Evolutionary conservation across 2,888 invertebrate species (phyloP).

Genomic region (Drosophila quinaria): DNA sequence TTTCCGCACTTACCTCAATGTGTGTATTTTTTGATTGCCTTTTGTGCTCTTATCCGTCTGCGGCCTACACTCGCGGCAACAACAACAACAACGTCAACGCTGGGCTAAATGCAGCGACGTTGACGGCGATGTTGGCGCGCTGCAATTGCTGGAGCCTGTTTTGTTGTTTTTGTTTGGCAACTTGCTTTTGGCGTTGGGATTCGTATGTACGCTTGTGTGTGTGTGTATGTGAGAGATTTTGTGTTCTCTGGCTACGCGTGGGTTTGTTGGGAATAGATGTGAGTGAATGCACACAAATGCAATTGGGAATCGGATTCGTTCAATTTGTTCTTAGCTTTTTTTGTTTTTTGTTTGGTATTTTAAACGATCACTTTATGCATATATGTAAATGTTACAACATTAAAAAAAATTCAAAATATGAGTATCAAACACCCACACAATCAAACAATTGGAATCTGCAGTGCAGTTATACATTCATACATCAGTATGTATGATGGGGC

Average conservation of each 20-base stretch:
- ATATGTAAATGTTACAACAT: conserved; percentile 26
- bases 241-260: conserved; percentile 41
- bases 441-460: conserved; percentile 38
- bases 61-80: conserved; percentile 44
- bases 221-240: conserved; percentile 16
- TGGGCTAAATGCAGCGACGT: conserved; percentile 47
- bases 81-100: conserved; percentile 49
- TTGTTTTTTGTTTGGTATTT: conserved; percentile 9
- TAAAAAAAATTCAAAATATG: conserved; percentile 49
- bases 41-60: conserved; percentile 52
- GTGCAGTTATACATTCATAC: conserved; percentile 48
- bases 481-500: conserved; percentile 40
- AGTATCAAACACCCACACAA: conserved; percentile 36
- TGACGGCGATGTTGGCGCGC: conserved; percentile 50
- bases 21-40: conserved; percentile 47
- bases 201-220: conserved; percentile 35
- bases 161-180: conserved; percentile 56
- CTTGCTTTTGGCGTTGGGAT: conserved; percentile 55
- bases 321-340: conserved; percentile 5
- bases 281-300: conserved; percentile 46
- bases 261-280: conserved; percentile 34
- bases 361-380: conserved; percentile 34
- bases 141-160: conserved; percentile 62
- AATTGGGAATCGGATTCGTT: conserved; percentile 37
- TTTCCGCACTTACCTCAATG: conserved; percentile 46